Evolutionary conservation across 1,140 invertebrate species (phyloP).

Genomic region (Parapsyche elsis): DNA sequence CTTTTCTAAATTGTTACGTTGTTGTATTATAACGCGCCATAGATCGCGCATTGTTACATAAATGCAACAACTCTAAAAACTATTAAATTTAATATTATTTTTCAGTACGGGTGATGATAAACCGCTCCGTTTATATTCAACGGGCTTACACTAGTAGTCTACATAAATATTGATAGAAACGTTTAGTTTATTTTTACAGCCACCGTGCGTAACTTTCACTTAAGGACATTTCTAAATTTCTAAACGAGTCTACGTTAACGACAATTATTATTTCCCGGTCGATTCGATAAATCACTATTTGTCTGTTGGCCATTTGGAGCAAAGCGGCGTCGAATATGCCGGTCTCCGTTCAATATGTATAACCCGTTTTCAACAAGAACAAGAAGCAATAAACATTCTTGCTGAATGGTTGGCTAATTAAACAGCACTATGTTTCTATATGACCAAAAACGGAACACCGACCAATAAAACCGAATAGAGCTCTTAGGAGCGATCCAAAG

Average conservation of each 20-base stretch:
- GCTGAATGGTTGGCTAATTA: constrained; percentile 44
- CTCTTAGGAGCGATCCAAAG: constrained; percentile 20
- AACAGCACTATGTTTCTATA: constrained; percentile 40
- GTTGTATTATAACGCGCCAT: too few relatives aligned
- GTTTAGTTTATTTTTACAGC: not conserved
- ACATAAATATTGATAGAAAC: not conserved
- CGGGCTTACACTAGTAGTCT: too few relatives aligned
- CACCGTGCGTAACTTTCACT: not conserved
- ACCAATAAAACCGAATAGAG: constrained; percentile 37
- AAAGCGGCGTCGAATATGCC: not conserved
- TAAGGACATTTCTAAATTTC: not conserved
- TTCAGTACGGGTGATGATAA: too few relatives aligned
- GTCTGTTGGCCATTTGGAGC: not conserved
- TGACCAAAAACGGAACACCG: constrained; percentile 33
- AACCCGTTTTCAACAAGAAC: constrained; percentile 40
- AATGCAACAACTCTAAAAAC: too few relatives aligned
- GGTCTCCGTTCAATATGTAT: constrained; percentile 37
- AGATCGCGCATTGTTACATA: too few relatives aligned
- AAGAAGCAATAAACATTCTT: constrained; percentile 47
- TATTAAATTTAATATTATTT: too few relatives aligned
- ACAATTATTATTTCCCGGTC: not conserved
- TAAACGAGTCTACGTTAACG: not conserved
- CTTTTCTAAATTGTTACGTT: too few relatives aligned
- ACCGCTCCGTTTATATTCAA: too few relatives aligned
- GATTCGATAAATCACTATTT: constrained; percentile 30